A percentile compares a stretch with the other conserved stretches of the same genome.
These are phyloP conservation scores for Astropecten irregularis DNA, from an alignment of 53 echinoderm and acorn worm species.

Conservation along the genomic window DNA sequence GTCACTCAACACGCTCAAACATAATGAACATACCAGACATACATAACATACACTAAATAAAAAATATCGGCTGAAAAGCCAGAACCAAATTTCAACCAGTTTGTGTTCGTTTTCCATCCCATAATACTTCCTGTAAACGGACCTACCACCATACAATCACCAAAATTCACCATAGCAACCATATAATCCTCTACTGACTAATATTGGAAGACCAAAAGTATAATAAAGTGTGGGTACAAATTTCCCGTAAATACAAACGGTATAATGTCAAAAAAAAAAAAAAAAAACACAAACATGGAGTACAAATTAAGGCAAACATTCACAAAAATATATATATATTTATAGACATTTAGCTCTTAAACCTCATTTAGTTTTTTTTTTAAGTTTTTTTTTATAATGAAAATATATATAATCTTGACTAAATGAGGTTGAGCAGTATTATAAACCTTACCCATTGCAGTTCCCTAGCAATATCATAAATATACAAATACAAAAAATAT, in stretches of 20 bases:
- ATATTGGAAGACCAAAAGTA: constrained; percentile 19
- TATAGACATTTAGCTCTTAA: constrained; percentile 35
- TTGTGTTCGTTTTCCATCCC: too few relatives aligned
- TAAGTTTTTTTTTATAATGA: constrained; percentile 24
- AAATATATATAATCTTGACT: constrained; percentile 48
- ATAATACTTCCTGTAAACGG: too few relatives aligned
- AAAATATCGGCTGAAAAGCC: too few relatives aligned
- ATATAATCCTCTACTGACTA: too few relatives aligned
- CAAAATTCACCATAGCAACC: too few relatives aligned
- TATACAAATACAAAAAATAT: constrained; percentile 63
- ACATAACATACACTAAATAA: too few relatives aligned
- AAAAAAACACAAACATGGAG: constrained; percentile 23
- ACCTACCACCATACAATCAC: too few relatives aligned
- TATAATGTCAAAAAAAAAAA: background rate
- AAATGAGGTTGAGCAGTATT: constrained; percentile 38
- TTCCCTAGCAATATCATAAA: constrained; percentile 51
- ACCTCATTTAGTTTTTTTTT: constrained; percentile 31
- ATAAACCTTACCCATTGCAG: constrained; percentile 42
- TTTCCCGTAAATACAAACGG: constrained; percentile 18
- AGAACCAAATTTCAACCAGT: too few relatives aligned
- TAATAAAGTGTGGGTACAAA: background rate
- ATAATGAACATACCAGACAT: too few relatives aligned
- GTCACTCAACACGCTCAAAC: too few relatives aligned
- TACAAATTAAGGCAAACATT: constrained; percentile 36
- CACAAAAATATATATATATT: constrained; percentile 48